Evolutionary conservation across 2,797 vertebrate species (phyloP), one percentile per base, ranked within the genome.

Genomic region (Hippocampus kuda): DNA sequence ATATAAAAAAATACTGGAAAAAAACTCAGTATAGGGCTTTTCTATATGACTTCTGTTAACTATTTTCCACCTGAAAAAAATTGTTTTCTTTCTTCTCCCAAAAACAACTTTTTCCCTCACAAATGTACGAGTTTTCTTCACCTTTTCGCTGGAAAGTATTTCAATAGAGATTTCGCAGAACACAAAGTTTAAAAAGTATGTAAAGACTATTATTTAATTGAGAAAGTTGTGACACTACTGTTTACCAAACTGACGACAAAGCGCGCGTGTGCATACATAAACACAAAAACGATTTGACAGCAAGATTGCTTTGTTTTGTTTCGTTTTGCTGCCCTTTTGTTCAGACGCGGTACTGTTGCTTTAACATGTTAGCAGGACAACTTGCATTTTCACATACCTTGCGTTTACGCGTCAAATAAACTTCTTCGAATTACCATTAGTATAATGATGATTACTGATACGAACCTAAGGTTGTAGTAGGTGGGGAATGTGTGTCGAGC

Each of bases 401-500:
- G 56, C 6, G 26, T 15, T 59, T 26, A 27, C 0, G 54, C 54
- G 24, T 57, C 20, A 57, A 57, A 57, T 27, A 30, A 27, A 27
- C 49, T 20, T 22, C 1, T 20, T 22, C 5, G 12, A 30, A 59
- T 46, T 13, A 16, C 15, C 44, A 12, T 16, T 5, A 59, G 18
- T 18, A 22, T 16, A 9, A 10, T 60, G 24, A 15, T 27, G 24
- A 15, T 27, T 30, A 12, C 24, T 51, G 7, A 16, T 5, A 24
- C n/a, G 26, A 59, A 59, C 4, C 24, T 16, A 59, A 5, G 12
- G 13, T 59, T 8, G 0, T 38, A 13, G 24, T 59, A 26, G 26
- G 26, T 57, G 56, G 56, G 56, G 13, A 44, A 48, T 48, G 63
- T 27, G 44, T 65, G 24, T 48, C 26, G 63, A 65, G 63, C 44